phyloP scores from a whole-genome alignment of 2,797 vertebrate species.

The Hylomyscus alleni region DNA sequence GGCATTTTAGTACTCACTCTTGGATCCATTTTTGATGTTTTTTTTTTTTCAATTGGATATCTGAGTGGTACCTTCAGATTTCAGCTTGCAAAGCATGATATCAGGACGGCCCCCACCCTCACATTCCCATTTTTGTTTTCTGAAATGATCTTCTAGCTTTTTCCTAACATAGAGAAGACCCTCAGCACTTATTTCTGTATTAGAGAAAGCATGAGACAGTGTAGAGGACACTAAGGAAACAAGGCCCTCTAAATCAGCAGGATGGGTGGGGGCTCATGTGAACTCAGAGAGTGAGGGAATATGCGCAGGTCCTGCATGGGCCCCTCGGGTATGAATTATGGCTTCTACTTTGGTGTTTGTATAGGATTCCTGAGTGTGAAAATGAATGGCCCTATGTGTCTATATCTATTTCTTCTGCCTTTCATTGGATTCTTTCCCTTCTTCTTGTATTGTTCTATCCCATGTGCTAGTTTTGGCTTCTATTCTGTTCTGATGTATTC shows the following conservation, averaged over 20 bases:
- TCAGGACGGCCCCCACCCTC: accelerated
- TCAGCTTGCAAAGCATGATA: background rate
- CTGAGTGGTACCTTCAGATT: background rate
- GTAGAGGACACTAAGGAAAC: background rate
- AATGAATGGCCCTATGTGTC: background rate
- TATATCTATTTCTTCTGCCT: background rate
- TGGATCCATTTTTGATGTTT: background rate
- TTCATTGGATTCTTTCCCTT: background rate
- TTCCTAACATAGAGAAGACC: background rate
- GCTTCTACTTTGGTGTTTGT: background rate
- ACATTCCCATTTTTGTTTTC: background rate
- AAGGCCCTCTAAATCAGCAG: background rate
- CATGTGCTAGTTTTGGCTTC: background rate
- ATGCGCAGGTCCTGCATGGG: background rate
- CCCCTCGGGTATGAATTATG: too few relatives aligned
- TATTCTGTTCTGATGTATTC: background rate
- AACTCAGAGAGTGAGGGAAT: background rate
- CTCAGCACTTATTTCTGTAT: background rate
- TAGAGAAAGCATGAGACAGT: background rate
- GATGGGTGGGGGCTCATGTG: background rate
- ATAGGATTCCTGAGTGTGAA: background rate
- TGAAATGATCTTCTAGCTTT: background rate
- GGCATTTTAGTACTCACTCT: background rate
- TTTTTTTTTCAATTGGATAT: background rate
- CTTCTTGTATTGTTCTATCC: background rate